Base-by-base conservation (phyloP, 2,797 vertebrate species). In the Taeniopygia guttata region DNA sequence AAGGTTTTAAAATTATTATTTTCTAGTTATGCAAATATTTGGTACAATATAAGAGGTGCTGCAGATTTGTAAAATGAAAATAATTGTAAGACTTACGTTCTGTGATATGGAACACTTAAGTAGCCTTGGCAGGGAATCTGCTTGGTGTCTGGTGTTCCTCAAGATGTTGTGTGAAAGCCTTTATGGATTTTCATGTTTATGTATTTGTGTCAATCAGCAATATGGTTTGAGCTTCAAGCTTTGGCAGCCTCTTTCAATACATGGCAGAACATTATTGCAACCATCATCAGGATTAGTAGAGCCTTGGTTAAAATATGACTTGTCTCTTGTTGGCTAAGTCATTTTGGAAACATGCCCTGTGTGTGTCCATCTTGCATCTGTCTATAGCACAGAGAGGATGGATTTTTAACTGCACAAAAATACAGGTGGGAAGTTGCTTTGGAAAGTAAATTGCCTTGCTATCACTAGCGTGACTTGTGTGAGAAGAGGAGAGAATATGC, bases 361-460 rank as follows among this genome's bases (percentile, higher is more conserved):
- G 7, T 58, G 26, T 21, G 40, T 27, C 49, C 29, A 11, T 38
- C 58, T 75, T 0, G 0, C 23, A 30, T 43, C 22, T 32, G 0
- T 36, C 23, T 74, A 0, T 20, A 38, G 7, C 11, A 25, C 7
- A 13, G 67, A 54, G 49, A 70, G 62, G 16, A 29, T 11, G 12
- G 38, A 30, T 56, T 81, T 90, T 70, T 45, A 93, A 58, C 20
- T 15, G 26, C 22, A 20, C 30, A n/a, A 2, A 84, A 75, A 69
- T 14, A 23, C 22, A n/a, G 30, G 36, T 59, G 43, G 30, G 25
- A 63, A 38, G 21, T n/a, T 43, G 45, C 60, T 80, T 40, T 87
- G 45, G 54, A 69, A 76, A 60, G 3, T 16, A 42, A 70, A 23
- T 26, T 46, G 16, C 26, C 2, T 0, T 64, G 67, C 14, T 52